Conservation (phyloP, 2,113 vertebrate genomes). For the Psettodes erumei region DNA sequence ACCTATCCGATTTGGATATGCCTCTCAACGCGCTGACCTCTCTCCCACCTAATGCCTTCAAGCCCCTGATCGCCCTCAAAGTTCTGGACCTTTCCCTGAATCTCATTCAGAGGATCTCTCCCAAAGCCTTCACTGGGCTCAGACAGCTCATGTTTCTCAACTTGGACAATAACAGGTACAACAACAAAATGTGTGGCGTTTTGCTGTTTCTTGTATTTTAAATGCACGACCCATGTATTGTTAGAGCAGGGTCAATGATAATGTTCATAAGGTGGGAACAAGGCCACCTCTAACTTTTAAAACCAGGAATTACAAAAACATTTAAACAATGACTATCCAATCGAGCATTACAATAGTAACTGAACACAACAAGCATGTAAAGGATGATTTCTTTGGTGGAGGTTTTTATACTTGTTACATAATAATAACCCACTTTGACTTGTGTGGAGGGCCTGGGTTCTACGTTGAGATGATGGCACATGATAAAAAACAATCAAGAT, state of each 20-base stretch:
- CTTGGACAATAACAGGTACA: slow-evolving; percentile 82
- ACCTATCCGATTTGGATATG: slow-evolving; percentile 83
- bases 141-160: slow-evolving; percentile 82
- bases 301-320: too few species aligned
- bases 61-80: slow-evolving; percentile 80
- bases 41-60: slow-evolving; percentile 78
- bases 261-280: too few species aligned
- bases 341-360: not conserved
- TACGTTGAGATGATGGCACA: too few species aligned
- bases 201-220: too few species aligned
- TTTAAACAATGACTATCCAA: not conserved
- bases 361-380: not conserved
- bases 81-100: slow-evolving; percentile 83
- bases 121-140: slow-evolving; percentile 81
- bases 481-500: too few species aligned
- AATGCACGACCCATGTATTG: not conserved
- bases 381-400: too few species aligned
- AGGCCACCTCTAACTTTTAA: too few species aligned
- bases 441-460: too few species aligned
- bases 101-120: slow-evolving; percentile 78
- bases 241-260: too few species aligned
- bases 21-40: slow-evolving; percentile 75
- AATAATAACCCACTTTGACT: too few species aligned
- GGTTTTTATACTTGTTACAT: not conserved
- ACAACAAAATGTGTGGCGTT: too few species aligned